A percentile compares a stretch with the other conserved stretches of the same genome.
Evolutionary conservation across 92 coral and sea anemone genomes (phyloP).

Genomic region (Epizoanthus scotinus): DNA sequence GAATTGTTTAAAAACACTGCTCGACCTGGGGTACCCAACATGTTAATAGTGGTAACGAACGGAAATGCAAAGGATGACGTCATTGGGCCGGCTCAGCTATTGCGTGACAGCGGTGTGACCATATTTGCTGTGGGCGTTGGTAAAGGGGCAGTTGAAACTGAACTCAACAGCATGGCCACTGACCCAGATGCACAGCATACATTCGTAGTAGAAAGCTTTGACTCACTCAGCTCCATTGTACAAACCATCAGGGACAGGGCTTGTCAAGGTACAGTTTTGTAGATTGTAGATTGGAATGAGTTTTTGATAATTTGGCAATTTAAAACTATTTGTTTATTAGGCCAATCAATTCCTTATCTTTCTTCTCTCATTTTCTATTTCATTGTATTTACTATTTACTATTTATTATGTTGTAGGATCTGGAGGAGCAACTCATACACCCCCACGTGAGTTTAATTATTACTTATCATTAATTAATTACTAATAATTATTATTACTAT

Average conservation of each 20-base stretch:
- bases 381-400: too few relatives aligned
- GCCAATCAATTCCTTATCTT: too few relatives aligned
- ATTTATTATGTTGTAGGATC: neutral
- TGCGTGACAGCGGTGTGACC: conserved; percentile 65
- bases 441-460: neutral
- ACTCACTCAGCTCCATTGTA: neutral
- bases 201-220: conserved; percentile 37
- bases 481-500: too few relatives aligned
- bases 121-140: conserved; percentile 69
- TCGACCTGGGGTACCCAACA: conserved; percentile 54
- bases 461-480: too few relatives aligned
- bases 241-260: conserved; percentile 28
- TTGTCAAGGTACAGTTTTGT: conserved; percentile 31
- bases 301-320: too few relatives aligned
- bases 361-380: too few relatives aligned
- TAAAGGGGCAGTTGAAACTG: conserved; percentile 19
- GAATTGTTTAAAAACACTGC: conserved; percentile 43
- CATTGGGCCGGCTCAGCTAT: conserved; percentile 53
- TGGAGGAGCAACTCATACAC: neutral
- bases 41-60: conserved; percentile 73
- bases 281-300: too few relatives aligned
- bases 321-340: too few relatives aligned
- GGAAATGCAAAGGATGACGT: conserved; percentile 63
- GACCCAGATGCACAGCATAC: conserved; percentile 57
- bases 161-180: conserved; percentile 58